Percentiles rank a stretch among this genome's conserved stretches.
Evolutionary conservation across 2,113 vertebrate species (phyloP).

Genomic region (Rhabdomys dilectus): DNA sequence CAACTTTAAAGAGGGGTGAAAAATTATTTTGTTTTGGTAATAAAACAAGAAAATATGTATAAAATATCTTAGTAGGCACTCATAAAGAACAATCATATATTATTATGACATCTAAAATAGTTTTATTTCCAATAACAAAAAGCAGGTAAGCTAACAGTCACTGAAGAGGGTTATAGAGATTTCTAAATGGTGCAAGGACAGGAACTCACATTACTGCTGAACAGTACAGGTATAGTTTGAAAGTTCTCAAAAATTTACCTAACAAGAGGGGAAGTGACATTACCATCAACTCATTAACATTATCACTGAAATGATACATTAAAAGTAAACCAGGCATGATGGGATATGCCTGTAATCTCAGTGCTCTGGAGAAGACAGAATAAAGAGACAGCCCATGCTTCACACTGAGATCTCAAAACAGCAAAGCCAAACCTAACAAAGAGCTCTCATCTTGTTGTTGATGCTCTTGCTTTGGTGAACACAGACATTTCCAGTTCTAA

Average conservation of each 20-base stretch:
- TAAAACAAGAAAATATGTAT: background rate
- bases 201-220: background rate
- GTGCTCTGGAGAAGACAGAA: background rate
- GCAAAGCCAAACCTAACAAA: background rate
- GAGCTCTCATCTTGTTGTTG: background rate
- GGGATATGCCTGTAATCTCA: background rate
- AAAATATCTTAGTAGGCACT: background rate
- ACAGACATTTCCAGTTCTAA: background rate
- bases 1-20: background rate
- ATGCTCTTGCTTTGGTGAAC: background rate
- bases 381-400: background rate
- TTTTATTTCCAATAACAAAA: conserved; percentile 31
- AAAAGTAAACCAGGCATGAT: background rate
- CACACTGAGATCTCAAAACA: background rate
- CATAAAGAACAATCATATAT: background rate
- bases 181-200: background rate
- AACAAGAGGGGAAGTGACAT: background rate
- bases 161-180: background rate
- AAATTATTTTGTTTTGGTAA: conserved; percentile 2
- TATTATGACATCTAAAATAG: background rate
- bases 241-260: background rate
- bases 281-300: background rate
- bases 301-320: background rate
- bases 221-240: background rate
- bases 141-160: background rate